These are phyloP conservation scores for Thamnophis sirtalis DNA, from an alignment of 2,113 vertebrate genomes.

Conservation along the genomic window DNA sequence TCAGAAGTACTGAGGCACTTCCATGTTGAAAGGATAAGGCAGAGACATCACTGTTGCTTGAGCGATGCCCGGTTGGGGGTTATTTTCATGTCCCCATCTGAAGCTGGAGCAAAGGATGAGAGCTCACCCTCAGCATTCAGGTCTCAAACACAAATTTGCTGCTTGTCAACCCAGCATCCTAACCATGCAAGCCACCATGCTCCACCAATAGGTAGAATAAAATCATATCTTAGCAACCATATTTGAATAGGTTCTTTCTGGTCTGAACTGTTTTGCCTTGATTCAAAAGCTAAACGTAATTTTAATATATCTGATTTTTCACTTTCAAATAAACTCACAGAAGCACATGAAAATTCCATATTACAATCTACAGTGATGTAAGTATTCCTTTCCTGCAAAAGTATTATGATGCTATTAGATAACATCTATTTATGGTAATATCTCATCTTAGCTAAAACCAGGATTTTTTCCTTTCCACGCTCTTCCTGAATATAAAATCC, in stretches of 20 bases:
- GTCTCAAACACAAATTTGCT: not conserved
- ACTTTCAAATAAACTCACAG: not conserved
- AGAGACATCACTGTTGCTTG: not conserved
- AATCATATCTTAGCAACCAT: not conserved
- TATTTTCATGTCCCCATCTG: not conserved
- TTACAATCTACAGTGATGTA: conserved; percentile 1
- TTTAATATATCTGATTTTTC: conserved; percentile 9
- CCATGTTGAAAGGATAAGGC: not conserved
- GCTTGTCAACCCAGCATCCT: not conserved
- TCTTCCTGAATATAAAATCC: not conserved
- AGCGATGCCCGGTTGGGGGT: not conserved
- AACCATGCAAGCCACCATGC: not conserved
- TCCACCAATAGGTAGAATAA: not conserved
- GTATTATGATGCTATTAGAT: not conserved
- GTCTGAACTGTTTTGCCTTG: not conserved
- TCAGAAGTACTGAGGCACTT: not conserved
- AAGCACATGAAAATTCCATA: not conserved
- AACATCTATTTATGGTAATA: not conserved
- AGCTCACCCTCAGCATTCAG: not conserved
- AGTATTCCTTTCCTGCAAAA: not conserved
- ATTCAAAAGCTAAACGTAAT: conserved; percentile 11
- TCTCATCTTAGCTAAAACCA: not conserved
- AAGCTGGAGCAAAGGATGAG: not conserved
- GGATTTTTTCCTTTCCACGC: not conserved
- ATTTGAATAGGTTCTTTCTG: not conserved